phyloP scores from a whole-genome alignment of 2,888 invertebrate species.

The Rhagonycha lutea region DNA sequence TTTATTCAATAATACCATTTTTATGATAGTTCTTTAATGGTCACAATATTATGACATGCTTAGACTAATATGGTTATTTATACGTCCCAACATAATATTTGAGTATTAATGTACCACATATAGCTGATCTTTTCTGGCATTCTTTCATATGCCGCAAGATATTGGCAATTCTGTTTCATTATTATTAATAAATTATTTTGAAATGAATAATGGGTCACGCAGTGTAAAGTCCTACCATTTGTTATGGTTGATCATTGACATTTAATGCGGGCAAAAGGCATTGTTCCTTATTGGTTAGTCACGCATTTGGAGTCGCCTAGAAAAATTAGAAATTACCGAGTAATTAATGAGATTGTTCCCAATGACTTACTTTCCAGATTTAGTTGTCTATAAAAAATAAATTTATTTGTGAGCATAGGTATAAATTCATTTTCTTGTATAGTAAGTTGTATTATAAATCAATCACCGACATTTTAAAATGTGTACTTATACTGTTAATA shows the following conservation, averaged over 20 bases:
- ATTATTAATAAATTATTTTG: constrained; percentile 35
- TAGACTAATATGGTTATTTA: background rate
- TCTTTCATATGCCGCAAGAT: constrained; percentile 8
- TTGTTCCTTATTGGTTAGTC: constrained; percentile 31
- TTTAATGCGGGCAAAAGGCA: constrained; percentile 34
- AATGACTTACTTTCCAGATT: constrained; percentile 24
- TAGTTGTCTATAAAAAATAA: constrained; percentile 3
- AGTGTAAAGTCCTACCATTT: constrained; percentile 34
- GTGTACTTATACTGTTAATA: background rate
- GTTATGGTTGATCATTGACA: constrained; percentile 36
- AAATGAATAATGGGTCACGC: constrained; percentile 37
- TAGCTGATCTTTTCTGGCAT: background rate
- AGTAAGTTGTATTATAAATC: background rate
- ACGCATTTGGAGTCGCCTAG: constrained; percentile 27
- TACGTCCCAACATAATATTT: background rate
- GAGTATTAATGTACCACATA: background rate
- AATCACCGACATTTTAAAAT: background rate
- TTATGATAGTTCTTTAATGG: background rate
- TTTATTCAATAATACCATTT: background rate
- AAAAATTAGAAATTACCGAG: constrained; percentile 29
- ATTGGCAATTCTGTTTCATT: constrained; percentile 31
- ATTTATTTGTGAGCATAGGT: background rate
- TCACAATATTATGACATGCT: background rate
- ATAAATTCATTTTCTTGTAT: background rate
- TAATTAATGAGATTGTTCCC: constrained; percentile 28